Evolutionary conservation across 2,113 vertebrate species (phyloP).

Genomic region (Narcine bancroftii): DNA sequence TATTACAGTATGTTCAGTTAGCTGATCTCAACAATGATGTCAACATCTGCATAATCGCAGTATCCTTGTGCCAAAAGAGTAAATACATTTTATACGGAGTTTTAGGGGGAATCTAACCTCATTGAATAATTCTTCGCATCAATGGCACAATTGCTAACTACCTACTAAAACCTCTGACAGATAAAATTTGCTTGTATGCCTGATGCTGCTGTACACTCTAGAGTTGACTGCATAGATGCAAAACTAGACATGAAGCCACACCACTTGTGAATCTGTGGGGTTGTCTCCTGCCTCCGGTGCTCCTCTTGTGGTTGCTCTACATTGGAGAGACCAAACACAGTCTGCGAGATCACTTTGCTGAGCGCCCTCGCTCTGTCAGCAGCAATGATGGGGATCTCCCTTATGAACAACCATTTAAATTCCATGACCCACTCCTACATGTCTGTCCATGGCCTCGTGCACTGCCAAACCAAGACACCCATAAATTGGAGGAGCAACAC

Average conservation of each 20-base stretch:
- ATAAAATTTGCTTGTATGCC: neutral
- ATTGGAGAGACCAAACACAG: too few relatives aligned
- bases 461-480: too few relatives aligned
- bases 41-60: slow-evolving; percentile 4
- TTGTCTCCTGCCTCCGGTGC: too few relatives aligned
- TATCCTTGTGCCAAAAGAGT: neutral
- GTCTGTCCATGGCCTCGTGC: too few relatives aligned
- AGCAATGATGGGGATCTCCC: too few relatives aligned
- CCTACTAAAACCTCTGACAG: neutral
- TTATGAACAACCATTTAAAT: too few relatives aligned
- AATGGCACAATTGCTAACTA: neutral
- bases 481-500: too few relatives aligned
- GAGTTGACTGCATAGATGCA: neutral
- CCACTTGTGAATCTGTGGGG: too few relatives aligned
- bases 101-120: neutral
- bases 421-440: too few relatives aligned
- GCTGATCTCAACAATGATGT: neutral
- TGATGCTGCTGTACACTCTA: neutral
- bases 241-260: neutral
- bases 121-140: neutral
- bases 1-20: neutral
- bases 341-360: too few relatives aligned
- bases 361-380: too few relatives aligned
- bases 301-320: too few relatives aligned
- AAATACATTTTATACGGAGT: neutral